Base-by-base conservation (phyloP, 1,140 invertebrate genomes). In the Psix sp. region DNA sequence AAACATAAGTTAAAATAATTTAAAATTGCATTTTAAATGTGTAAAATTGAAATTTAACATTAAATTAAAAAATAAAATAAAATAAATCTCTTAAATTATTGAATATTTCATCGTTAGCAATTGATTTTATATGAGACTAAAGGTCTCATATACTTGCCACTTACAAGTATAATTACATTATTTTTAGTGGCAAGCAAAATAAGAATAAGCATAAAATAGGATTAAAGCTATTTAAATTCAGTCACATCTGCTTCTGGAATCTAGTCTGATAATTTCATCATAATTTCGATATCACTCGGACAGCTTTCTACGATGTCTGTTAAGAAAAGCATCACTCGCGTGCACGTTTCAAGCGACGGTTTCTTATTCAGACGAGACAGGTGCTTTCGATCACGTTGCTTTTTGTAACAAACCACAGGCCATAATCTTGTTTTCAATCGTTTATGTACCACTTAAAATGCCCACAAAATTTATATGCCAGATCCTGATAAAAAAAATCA, bases 351-450 rank as follows among this genome's bases (percentile, higher is more conserved):
- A 36, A 24, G 31, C 67, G 67, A 71, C 59, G 57, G 51, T 45
- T 63, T 39, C 57, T 54, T 71, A 43, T 63, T 63, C 45, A 29
- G 29, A 49, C 7, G 21, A 62, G 68, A 72, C 68, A 72, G 68
- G 60, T 72, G 68, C 68, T 74, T 75, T 68, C 68, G 57, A 62
- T 49, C 62, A 40, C 66, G 62, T 43, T 68, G n/a, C 48, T 63
- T 63, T 68, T 52, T 62, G 43, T 51, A 51, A 54, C 39, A 54
- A 45, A 66, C 66, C 60, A 60, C 70, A 54, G 70, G 70, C 54
- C 70, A 60, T 72, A 78, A 75, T 76, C 77, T 67, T 70, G 74
- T 70, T 74, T 45, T 65, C 67, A 71, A 68, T 70, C 78, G 59
- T 77, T 62, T 51, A 39, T 51, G 40, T 59, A 65, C 63, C 63